Evolutionary conservation across 2,113 vertebrate species (phyloP).

Genomic region (Psittacus erithacus): DNA sequence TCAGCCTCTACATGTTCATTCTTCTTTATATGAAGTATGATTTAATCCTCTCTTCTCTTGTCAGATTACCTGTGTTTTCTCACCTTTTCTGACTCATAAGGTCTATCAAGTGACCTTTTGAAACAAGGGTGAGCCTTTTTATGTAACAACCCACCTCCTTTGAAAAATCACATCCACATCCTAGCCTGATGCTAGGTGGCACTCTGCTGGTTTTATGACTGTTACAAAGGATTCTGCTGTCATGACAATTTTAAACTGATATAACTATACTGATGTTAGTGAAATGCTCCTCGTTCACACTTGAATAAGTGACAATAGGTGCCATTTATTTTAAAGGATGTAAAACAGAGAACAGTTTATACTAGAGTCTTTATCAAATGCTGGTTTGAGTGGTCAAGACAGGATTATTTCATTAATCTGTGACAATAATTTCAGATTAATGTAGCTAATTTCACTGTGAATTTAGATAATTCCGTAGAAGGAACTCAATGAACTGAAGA

Average conservation of each 20-base stretch:
- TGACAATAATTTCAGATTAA: not conserved
- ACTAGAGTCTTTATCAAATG: not conserved
- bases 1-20: not conserved
- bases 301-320: not conserved
- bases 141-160: not conserved
- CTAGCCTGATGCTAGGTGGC: not conserved
- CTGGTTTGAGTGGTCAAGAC: not conserved
- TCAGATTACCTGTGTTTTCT: not conserved
- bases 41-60: not conserved
- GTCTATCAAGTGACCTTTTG: not conserved
- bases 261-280: not conserved
- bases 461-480: not conserved
- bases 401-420: not conserved
- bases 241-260: not conserved
- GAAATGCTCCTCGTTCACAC: not conserved
- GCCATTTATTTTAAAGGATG: not conserved
- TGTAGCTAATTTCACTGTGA: not conserved
- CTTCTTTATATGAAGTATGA: not conserved
- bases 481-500: not conserved
- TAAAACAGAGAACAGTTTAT: not conserved
- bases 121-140: not conserved
- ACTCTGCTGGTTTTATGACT: not conserved
- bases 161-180: not conserved
- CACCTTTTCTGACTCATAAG: not conserved
- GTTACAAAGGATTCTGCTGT: not conserved